Base-by-base conservation (phyloP, 2,113 vertebrate genomes). In the Rhinoptilus africanus region DNA sequence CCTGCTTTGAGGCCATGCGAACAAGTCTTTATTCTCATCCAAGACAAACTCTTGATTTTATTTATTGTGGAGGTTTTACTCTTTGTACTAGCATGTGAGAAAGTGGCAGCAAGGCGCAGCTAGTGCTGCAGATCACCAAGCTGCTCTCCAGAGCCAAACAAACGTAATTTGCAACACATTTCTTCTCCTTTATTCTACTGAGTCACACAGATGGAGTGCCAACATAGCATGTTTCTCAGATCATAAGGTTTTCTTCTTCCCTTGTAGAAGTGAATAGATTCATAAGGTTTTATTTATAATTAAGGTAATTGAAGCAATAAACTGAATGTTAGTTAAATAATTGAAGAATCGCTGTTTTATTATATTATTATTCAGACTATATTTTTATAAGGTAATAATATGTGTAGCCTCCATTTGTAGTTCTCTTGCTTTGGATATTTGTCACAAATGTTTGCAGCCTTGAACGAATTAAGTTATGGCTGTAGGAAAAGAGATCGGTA, bases 11-110 rank as follows among this genome's bases (percentile, higher is more conserved):
- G 78, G 84, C 81, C 69, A 39, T 50, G 62, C 0, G 0, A 76
- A 22, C 20, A 62, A 89, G 57, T 80, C 54, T 96, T 91, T 76
- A 72, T 87, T 95, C 84, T 89, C 66, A 73, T 91, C 67, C 74
- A 93, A 77, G 71, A 69, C 74, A 76, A 91, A 62, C 53, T 87
- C 92, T 73, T 92, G 88, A 37, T 97, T 95, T 92, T 83, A 85
- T 92, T 94, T 92, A 83, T 93, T 94, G 78, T 85, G 91, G 71
- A 85, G 62, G 62, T 80, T 94, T 93, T 95, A 54, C 50, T 94
- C 94, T 95, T 92, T 91, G 63, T 96, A 76, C 41, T 96, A 54
- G 54, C 87, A 59, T 43, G 51, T 96, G 95, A 95, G 89, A 91
- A 92, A 92, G 95, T 79, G 91, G 92, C 96, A 95, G 66, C 20